phyloP scores from a whole-genome alignment of 1,140 invertebrate species.

The Rhagoletis pomonella region DNA sequence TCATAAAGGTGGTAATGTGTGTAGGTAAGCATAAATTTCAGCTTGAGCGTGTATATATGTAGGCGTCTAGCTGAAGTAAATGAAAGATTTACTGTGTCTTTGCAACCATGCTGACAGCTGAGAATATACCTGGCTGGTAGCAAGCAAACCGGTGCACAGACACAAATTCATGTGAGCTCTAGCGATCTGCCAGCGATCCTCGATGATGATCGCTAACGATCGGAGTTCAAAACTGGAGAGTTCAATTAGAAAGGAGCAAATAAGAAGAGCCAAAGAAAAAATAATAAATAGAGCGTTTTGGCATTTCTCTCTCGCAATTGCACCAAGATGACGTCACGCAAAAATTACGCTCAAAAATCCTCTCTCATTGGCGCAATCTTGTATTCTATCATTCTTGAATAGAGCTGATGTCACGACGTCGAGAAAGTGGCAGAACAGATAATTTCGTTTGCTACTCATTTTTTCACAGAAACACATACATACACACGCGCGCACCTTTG shows the following conservation, averaged over 20 bases:
- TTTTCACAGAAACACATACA: background rate
- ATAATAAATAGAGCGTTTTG: too few relatives aligned
- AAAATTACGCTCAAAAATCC: too few relatives aligned
- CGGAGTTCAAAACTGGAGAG: background rate
- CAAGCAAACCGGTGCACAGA: background rate
- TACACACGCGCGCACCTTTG: background rate
- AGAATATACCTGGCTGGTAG: background rate
- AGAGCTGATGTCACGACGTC: background rate
- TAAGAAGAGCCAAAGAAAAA: background rate
- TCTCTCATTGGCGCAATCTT: too few relatives aligned
- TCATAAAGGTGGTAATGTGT: constrained; percentile 43
- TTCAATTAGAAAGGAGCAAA: too few relatives aligned
- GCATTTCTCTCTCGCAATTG: too few relatives aligned
- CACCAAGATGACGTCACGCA: too few relatives aligned
- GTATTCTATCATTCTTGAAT: too few relatives aligned
- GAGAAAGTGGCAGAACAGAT: background rate
- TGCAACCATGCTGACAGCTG: background rate
- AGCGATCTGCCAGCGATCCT: background rate
- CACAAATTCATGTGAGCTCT: background rate
- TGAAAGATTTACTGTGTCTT: constrained; percentile 31
- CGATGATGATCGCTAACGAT: background rate
- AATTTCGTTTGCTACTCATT: constrained; percentile 41
- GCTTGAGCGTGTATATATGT: background rate
- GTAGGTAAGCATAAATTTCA: background rate
- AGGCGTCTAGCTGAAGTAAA: constrained; percentile 1